Evolutionary conservation across 2,113 vertebrate genomes (phyloP).

Genomic region (Herpailurus yagouaroundi): DNA sequence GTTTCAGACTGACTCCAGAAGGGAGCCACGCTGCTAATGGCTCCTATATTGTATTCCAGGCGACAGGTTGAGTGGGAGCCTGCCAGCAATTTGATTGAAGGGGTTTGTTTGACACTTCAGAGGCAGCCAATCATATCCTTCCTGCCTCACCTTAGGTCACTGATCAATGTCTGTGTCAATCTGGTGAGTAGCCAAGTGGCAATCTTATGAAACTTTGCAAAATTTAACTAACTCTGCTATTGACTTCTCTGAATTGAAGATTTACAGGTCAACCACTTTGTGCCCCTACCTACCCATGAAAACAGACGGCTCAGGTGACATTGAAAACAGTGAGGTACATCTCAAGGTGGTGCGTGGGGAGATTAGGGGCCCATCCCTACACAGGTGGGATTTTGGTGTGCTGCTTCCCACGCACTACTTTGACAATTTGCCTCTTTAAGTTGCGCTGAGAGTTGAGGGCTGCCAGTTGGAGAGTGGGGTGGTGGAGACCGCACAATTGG

Average conservation of each 20-base stretch:
- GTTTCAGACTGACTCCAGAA: slow-evolving; percentile 77
- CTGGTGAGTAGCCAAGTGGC: slow-evolving; percentile 91
- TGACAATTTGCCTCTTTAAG: slow-evolving; percentile 84
- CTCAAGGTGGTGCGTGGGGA: slow-evolving; percentile 88
- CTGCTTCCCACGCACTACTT: slow-evolving; percentile 87
- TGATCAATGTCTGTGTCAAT: slow-evolving; percentile 99
- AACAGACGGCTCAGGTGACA: slow-evolving; percentile 80
- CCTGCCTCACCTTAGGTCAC: slow-evolving; percentile 98
- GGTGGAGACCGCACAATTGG: slow-evolving; percentile 82
- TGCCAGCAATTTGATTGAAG: slow-evolving; percentile 99
- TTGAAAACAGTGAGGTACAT: slow-evolving; percentile 83
- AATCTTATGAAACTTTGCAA: slow-evolving; percentile 79
- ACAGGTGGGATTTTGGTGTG: slow-evolving; percentile 63
- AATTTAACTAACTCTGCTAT: slow-evolving; percentile 79
- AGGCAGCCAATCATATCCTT: slow-evolving; percentile 99
- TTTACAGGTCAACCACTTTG: slow-evolving; percentile 78
- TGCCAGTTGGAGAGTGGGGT: slow-evolving; percentile 92
- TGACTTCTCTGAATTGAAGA: slow-evolving; percentile 84
- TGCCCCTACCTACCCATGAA: slow-evolving; percentile 57
- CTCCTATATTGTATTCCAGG: slow-evolving; percentile 91
- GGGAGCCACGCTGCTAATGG: slow-evolving; percentile 82
- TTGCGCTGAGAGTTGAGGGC: slow-evolving; percentile 90
- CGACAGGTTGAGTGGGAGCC: slow-evolving; percentile 99
- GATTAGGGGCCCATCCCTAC: slow-evolving; percentile 63
- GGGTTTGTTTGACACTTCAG: slow-evolving; percentile 99